Conservation (phyloP, 2,113 vertebrate species). For the Ciconia boyciana region DNA sequence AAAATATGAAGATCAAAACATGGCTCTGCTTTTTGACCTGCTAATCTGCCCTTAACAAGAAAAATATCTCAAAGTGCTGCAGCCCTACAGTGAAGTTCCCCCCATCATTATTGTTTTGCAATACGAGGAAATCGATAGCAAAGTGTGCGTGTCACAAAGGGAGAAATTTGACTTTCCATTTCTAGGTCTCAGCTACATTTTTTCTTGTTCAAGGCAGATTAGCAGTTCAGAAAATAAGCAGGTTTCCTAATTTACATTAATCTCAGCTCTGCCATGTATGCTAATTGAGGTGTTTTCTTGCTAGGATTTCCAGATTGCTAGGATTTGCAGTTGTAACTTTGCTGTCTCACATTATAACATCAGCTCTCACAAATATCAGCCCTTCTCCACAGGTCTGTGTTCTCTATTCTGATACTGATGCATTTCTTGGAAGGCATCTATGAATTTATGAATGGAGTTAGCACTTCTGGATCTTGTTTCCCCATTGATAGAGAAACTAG, state of each 20-base stretch:
- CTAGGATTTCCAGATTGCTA: background rate
- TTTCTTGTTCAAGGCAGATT: background rate
- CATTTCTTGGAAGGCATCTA: background rate
- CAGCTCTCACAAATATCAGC: background rate
- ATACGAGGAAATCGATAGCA: background rate
- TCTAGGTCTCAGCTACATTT: background rate
- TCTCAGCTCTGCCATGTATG: background rate
- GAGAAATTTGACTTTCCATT: background rate
- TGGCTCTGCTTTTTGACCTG: background rate
- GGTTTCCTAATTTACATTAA: slow-evolving; percentile 2
- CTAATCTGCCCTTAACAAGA: slow-evolving; percentile 13
- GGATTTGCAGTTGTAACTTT: background rate
- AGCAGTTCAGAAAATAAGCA: background rate
- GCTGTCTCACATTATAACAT: background rate
- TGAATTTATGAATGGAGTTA: background rate
- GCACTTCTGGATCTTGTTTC: background rate
- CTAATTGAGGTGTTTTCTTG: background rate
- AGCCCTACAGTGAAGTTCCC: background rate
- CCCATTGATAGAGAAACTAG: background rate
- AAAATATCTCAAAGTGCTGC: background rate
- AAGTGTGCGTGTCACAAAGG: background rate
- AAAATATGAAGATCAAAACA: slow-evolving; percentile 18
- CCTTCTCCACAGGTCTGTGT: background rate
- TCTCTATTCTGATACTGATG: background rate
- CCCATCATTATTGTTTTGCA: background rate